These are phyloP conservation scores for Poeciliopsis occidentalis DNA, from an alignment of 2,113 vertebrate genomes.

Conservation along the genomic window DNA sequence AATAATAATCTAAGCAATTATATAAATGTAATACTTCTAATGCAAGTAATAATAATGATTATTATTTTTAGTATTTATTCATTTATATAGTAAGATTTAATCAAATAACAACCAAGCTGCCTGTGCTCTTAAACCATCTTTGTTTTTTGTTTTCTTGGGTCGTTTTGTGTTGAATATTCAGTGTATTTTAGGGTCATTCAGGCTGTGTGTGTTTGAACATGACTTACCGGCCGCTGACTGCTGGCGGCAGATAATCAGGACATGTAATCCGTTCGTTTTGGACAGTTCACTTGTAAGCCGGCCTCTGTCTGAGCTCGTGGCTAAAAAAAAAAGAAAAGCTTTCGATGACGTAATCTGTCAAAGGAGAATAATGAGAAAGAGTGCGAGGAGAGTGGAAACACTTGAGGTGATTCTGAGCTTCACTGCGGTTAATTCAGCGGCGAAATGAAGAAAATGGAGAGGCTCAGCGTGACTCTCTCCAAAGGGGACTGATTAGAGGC, in stretches of 20 bases:
- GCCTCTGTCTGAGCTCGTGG: conserved; percentile 8
- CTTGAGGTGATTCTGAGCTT: conserved; percentile 36
- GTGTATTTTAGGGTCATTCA: background rate
- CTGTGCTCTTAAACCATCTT: background rate
- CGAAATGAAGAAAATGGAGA: conserved; percentile 24
- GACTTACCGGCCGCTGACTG: conserved; percentile 30
- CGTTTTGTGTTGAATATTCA: background rate
- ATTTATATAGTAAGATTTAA: too few species aligned
- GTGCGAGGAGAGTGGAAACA: conserved; percentile 14
- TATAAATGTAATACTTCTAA: too few species aligned
- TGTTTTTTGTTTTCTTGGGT: background rate
- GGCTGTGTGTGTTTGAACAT: background rate
- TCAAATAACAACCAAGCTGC: too few species aligned
- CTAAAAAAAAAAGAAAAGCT: background rate
- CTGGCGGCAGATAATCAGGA: conserved; percentile 42
- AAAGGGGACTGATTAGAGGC: conserved; percentile 28
- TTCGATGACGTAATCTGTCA: conserved; percentile 57
- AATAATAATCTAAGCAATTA: too few species aligned
- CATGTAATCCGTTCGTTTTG: conserved; percentile 62
- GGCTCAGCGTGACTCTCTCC: conserved; percentile 20
- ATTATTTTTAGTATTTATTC: too few species aligned
- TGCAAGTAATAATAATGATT: too few species aligned
- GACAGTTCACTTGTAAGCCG: conserved; percentile 42
- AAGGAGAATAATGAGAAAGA: conserved; percentile 21
- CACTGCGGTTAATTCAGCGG: conserved; percentile 12